Conservation (phyloP, 2,888 invertebrate genomes). For the Hemithea aestivaria region DNA sequence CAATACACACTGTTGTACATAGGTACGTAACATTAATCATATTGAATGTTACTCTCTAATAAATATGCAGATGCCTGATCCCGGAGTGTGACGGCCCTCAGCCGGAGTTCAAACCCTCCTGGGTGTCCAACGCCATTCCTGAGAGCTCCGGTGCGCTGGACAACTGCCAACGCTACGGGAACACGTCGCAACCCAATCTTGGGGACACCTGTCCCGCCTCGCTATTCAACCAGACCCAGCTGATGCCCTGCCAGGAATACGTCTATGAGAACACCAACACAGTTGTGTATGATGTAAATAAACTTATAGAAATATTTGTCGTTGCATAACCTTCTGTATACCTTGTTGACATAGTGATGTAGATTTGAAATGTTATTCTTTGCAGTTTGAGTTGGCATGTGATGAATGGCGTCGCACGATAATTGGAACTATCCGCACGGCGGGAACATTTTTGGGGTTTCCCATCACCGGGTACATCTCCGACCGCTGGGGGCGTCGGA, state of each 20-base stretch:
- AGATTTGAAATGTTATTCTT: too few relatives aligned
- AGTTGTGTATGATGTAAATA: constrained; percentile 58
- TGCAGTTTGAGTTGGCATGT: background rate
- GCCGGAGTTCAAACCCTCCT: too few relatives aligned
- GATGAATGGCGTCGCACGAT: constrained; percentile 84
- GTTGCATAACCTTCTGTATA: too few relatives aligned
- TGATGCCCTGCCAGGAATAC: constrained; percentile 43
- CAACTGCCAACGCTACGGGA: constrained; percentile 64
- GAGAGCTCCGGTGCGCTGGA: constrained; percentile 43
- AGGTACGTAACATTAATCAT: too few relatives aligned
- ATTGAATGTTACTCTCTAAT: too few relatives aligned
- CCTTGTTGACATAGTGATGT: background rate
- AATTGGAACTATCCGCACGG: constrained; percentile 84
- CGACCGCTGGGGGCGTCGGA: constrained; percentile 84
- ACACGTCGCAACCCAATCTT: constrained; percentile 13
- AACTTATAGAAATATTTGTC: too few relatives aligned
- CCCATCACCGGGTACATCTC: constrained; percentile 84
- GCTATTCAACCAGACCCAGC: constrained; percentile 40
- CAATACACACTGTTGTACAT: too few relatives aligned
- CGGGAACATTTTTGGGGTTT: constrained; percentile 83
- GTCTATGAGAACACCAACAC: constrained; percentile 55
- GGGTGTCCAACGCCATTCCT: constrained; percentile 55
- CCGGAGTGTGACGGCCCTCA: too few relatives aligned
- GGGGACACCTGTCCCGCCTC: constrained; percentile 44
- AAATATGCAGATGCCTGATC: too few relatives aligned